Percentiles rank a stretch among this genome's conserved stretches.
Conservation (phyloP, 2,888 invertebrate genomes). For the Coleophora deauratella region DNA sequence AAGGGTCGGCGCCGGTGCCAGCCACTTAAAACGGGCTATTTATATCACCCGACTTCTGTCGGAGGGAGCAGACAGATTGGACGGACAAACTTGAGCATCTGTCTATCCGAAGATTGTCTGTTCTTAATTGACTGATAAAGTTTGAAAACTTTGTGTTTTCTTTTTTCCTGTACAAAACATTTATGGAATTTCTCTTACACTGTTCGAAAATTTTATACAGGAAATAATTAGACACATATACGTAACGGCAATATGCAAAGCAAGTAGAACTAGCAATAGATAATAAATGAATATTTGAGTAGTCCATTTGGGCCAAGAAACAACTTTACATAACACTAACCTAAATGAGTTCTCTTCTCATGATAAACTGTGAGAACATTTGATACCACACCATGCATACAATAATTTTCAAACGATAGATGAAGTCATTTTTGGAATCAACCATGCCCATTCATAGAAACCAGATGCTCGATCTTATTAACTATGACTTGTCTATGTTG, state of each 20-base stretch:
- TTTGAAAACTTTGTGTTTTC: not conserved
- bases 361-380: conserved; percentile 22
- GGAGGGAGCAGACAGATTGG: conserved; percentile 33
- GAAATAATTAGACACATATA: too few relatives aligned
- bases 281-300: too few relatives aligned
- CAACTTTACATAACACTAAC: too few relatives aligned
- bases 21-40: conserved; percentile 67
- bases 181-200: too few relatives aligned
- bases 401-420: conserved; percentile 19
- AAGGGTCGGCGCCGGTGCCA: conserved; percentile 62
- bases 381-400: conserved; percentile 18
- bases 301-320: too few relatives aligned
- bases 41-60: conserved; percentile 47
- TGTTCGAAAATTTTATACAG: too few relatives aligned
- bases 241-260: too few relatives aligned
- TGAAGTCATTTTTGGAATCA: too few relatives aligned
- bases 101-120: conserved; percentile 23
- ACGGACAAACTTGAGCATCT: conserved; percentile 47
- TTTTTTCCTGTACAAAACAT: too few relatives aligned
- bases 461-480: conserved; percentile 39
- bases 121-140: conserved; percentile 2
- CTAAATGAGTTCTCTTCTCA: not conserved
- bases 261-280: too few relatives aligned
- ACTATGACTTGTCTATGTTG: too few relatives aligned
- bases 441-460: conserved; percentile 40